Evolutionary conservation across 2,888 invertebrate species (phyloP).

Genomic region (Neoascia interrupta): DNA sequence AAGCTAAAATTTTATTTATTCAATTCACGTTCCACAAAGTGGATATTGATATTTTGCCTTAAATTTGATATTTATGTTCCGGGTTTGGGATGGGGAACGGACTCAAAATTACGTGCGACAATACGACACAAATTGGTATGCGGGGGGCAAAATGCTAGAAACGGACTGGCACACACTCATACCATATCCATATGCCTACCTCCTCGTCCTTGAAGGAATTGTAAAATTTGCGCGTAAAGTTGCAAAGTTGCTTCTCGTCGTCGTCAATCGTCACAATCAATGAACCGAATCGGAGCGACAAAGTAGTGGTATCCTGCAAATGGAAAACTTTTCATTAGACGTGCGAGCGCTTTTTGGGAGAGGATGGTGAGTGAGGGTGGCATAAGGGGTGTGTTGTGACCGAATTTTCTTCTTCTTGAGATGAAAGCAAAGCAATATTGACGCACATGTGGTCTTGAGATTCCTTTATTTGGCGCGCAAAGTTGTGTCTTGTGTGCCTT

Average conservation of each 20-base stretch:
- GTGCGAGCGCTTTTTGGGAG: slow-evolving; percentile 10
- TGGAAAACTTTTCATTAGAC: slow-evolving; percentile 68
- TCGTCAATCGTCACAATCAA: slow-evolving; percentile 59
- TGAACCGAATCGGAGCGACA: slow-evolving; percentile 60
- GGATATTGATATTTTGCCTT: slow-evolving; percentile 80
- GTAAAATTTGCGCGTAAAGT: slow-evolving; percentile 41
- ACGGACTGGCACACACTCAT: not conserved
- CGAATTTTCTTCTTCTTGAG: not conserved
- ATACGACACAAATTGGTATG: slow-evolving; percentile 65
- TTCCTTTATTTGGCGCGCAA: slow-evolving; percentile 21
- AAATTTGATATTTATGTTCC: slow-evolving; percentile 79
- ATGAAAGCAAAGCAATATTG: slow-evolving; percentile 26
- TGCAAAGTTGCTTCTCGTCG: no score
- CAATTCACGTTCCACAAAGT: slow-evolving; percentile 78
- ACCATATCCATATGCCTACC: no score
- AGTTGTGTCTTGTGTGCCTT: no score
- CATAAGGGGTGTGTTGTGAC: no score
- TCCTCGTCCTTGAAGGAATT: slow-evolving; percentile 16
- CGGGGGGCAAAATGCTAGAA: slow-evolving; percentile 28
- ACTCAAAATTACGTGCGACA: slow-evolving; percentile 61
- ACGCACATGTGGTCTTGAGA: slow-evolving; percentile 60
- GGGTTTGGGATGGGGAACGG: slow-evolving; percentile 4
- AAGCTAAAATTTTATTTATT: slow-evolving; percentile 71
- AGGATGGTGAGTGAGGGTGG: no score
- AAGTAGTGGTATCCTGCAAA: slow-evolving; percentile 64